Evolutionary conservation across 2,797 vertebrate genomes (phyloP).

Genomic region (Tinamus major): DNA sequence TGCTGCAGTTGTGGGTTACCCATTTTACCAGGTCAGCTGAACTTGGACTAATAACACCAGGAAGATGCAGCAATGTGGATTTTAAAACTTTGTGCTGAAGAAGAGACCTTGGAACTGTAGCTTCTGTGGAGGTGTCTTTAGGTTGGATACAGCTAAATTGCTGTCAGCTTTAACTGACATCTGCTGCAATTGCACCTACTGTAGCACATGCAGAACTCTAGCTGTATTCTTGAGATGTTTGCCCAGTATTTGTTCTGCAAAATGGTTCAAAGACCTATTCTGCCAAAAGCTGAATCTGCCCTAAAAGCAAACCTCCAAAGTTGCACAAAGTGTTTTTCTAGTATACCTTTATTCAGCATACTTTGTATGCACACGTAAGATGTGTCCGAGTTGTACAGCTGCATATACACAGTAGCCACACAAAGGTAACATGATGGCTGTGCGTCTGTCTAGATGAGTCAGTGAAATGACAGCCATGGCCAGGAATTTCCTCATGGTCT

Average conservation of each 20-base stretch:
- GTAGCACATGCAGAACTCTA: background rate
- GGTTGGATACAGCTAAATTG: slow-evolving; percentile 20
- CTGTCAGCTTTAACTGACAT: background rate
- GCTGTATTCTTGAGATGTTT: background rate
- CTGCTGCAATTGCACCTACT: background rate
- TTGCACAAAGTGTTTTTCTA: background rate
- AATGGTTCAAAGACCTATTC: background rate
- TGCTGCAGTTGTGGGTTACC: background rate
- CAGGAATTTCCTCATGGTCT: background rate
- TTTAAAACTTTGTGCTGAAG: slow-evolving; percentile 3
- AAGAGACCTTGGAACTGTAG: background rate
- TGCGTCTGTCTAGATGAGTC: background rate
- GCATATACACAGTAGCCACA: background rate
- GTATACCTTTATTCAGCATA: background rate
- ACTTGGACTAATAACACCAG: background rate
- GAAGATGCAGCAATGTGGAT: background rate
- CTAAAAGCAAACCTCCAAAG: background rate
- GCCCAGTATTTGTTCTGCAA: background rate
- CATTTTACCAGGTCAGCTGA: background rate
- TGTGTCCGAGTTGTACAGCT: background rate
- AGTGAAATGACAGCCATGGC: background rate
- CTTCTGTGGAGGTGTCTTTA: background rate
- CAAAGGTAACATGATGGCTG: background rate
- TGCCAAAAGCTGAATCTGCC: background rate
- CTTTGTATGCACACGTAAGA: background rate